Base-by-base conservation (phyloP, 1,140 invertebrate genomes). In the Drosophila ficusphila region DNA sequence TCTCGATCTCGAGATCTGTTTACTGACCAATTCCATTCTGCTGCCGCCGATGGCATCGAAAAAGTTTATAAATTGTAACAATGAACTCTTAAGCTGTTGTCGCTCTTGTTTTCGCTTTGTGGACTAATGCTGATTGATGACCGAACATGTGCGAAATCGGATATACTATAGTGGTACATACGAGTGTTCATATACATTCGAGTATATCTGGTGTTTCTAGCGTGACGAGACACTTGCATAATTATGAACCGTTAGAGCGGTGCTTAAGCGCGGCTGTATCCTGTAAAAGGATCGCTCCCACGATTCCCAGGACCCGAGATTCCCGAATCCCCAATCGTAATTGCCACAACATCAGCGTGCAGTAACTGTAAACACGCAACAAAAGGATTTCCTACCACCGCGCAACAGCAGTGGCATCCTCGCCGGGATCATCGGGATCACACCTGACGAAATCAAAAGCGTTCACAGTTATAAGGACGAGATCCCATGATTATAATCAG, bases 51-150 rank as follows among this genome's bases (percentile, higher is more conserved):
- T 51, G 62, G 62, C 58, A 58, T 41, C 58, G 58, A 51, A 67
- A 52, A 68, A 68, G 21, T 67, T 68, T 52, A 52, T 34, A 88
- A 88, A 89, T 75, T 89, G 82, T 88, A 88, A 88, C 82, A 88
- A 88, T 88, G 82, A 88, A 88, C 82, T 88, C 83, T 82, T 88
- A 82, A 88, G 82, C 82, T 88, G 82, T 88, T 85, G 82, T 70
- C 82, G 82, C 82, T 86, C 82, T 86, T 86, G 82, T 88, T 78
- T 69, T 64, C 60, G 39, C 53, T 53, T 79, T 64, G 42, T 65
- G 61, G 79, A 88, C 81, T 86, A 85, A 85, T 85, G 73, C 81
- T 85, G 81, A 85, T 85, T 85, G 81, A 85, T 85, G 74, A 79
- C 57, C 27, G 68, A 56, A 53, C 61, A 71, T 47, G 64, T 51